Conservation (phyloP, 1,140 invertebrate species). For the Thaumetopoea pityocampa region DNA sequence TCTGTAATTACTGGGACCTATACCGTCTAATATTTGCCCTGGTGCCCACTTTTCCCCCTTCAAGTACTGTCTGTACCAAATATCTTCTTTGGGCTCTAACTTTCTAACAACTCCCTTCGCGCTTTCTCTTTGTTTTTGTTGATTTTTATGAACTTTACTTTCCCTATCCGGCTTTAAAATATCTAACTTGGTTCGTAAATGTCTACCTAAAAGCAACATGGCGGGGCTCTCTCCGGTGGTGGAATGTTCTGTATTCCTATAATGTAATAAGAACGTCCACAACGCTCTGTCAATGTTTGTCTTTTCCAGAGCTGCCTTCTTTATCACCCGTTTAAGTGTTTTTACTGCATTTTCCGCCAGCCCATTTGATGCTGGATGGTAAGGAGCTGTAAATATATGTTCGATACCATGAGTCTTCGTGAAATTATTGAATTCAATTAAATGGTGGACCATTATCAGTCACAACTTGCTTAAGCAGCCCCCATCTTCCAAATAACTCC, state of each 20-base stretch:
- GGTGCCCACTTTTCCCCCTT: slow-evolving; percentile 3
- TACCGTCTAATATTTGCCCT: neutral
- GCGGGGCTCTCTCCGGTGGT: slow-evolving; percentile 25
- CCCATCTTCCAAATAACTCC: slow-evolving; percentile 10
- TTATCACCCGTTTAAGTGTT: slow-evolving; percentile 33
- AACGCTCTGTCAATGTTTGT: slow-evolving; percentile 17
- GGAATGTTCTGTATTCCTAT: slow-evolving; percentile 32
- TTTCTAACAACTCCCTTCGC: neutral
- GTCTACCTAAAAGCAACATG: slow-evolving; percentile 10
- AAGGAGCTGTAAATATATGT: slow-evolving; percentile 15
- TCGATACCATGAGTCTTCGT: slow-evolving; percentile 6
- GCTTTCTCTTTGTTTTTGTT: neutral
- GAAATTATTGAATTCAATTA: slow-evolving; percentile 16
- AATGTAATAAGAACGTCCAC: slow-evolving; percentile 30
- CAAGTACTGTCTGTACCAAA: slow-evolving; percentile 8
- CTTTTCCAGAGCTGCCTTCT: slow-evolving; percentile 23
- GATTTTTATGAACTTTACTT: neutral
- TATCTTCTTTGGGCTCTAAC: slow-evolving; percentile 1
- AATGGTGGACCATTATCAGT: slow-evolving; percentile 22
- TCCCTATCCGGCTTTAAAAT: slow-evolving; percentile 4
- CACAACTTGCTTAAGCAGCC: slow-evolving; percentile 16
- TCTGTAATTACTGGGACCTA: slow-evolving; percentile 1
- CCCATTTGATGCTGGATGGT: slow-evolving; percentile 20
- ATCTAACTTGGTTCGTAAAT: slow-evolving; percentile 17
- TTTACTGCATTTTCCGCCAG: slow-evolving; percentile 39